A percentile compares a stretch with the other conserved stretches of the same genome.
phyloP scores from a whole-genome alignment of 1,140 invertebrate species.

The Drosophila pectinifera region DNA sequence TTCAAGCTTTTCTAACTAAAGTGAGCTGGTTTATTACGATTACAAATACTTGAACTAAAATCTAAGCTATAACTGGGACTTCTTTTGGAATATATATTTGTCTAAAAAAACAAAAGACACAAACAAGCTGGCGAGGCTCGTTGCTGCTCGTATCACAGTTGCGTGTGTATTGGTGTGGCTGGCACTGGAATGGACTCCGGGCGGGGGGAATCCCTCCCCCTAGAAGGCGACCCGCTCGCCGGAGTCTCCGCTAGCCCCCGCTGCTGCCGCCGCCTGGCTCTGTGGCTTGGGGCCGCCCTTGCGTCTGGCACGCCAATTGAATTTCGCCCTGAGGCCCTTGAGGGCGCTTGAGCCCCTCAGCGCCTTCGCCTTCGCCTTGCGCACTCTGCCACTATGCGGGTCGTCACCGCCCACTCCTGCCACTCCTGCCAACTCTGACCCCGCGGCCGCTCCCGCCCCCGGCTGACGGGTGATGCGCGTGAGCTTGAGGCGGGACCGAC shows the following conservation, averaged over 20 bases:
- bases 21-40: slow-evolving; percentile 57
- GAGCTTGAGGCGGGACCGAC: slow-evolving; percentile 72
- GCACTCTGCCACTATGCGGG: slow-evolving; percentile 61
- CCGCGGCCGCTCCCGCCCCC: neutral
- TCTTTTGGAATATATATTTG: slow-evolving; percentile 50
- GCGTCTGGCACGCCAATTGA: slow-evolving; percentile 73
- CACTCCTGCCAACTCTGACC: neutral
- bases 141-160: slow-evolving; percentile 76
- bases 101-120: slow-evolving; percentile 42
- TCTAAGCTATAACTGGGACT: slow-evolving; percentile 20
- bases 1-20: slow-evolving; percentile 2
- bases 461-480: slow-evolving; percentile 72
- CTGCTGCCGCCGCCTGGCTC: slow-evolving; percentile 1
- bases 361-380: slow-evolving; percentile 65
- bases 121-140: slow-evolving; percentile 48
- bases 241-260: slow-evolving; percentile 11
- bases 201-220: neutral
- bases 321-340: slow-evolving; percentile 67
- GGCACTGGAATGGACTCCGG: slow-evolving; percentile 48
- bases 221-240: slow-evolving; percentile 51
- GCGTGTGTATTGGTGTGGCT: slow-evolving; percentile 52
- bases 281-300: slow-evolving; percentile 55
- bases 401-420: slow-evolving; percentile 28
- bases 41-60: slow-evolving; percentile 19
- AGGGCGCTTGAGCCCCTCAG: slow-evolving; percentile 57